A percentile compares a stretch with the other conserved stretches of the same genome.
Conservation (phyloP, 2,888 invertebrate species). For the Eilema depressum region DNA sequence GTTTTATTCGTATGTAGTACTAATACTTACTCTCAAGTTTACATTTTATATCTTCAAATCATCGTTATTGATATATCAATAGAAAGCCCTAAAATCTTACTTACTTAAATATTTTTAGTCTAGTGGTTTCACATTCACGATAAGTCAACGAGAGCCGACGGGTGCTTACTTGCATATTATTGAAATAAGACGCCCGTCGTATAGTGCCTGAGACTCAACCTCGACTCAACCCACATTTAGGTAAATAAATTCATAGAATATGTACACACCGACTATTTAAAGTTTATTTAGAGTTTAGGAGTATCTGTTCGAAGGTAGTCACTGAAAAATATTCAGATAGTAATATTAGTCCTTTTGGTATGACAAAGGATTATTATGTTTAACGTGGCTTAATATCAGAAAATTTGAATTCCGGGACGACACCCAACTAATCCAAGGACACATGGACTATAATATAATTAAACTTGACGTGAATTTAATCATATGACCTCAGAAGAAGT, state of each 20-base stretch:
- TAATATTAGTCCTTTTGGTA: neutral
- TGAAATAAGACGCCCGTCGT: neutral
- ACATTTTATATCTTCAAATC: no score
- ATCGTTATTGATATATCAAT: no score
- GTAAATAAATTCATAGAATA: neutral
- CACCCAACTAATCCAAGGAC: neutral
- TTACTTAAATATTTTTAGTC: neutral
- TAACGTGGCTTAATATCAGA: neutral
- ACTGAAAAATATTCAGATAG: neutral
- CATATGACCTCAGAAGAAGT: no score
- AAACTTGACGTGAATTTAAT: no score
- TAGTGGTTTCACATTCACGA: neutral
- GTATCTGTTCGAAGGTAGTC: neutral
- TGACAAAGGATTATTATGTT: neutral
- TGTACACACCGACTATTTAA: neutral
- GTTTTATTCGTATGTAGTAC: no score
- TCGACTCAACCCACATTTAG: neutral
- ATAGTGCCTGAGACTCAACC: neutral
- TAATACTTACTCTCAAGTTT: no score
- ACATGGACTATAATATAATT: neutral
- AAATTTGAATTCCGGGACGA: neutral
- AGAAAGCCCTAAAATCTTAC: neutral
- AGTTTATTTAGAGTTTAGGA: neutral
- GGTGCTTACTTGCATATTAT: neutral
- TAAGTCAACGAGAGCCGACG: neutral